These are phyloP conservation scores for Macrotrachela quadricornifera DNA, from an alignment of 1,140 invertebrate species.

Conservation along the genomic window DNA sequence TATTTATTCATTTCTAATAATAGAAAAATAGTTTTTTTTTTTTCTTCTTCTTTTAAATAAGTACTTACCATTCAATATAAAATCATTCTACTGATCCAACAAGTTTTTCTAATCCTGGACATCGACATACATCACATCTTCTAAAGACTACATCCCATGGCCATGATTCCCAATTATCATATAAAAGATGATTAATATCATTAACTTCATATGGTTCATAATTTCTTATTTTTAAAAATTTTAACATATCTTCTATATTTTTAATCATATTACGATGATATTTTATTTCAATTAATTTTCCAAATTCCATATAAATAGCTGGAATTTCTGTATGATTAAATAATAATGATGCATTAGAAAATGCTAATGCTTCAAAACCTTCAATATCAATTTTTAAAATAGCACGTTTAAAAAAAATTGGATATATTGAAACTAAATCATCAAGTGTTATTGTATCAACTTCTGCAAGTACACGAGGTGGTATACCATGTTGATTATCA, in stretches of 20 bases:
- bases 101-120: neutral
- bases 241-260: neutral
- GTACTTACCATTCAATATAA: too few relatives aligned
- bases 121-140: neutral
- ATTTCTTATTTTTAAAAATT: neutral
- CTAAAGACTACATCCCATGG: slow-evolving; percentile 8
- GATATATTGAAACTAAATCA: neutral
- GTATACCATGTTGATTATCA: neutral
- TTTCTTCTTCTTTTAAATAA: too few relatives aligned
- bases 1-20: too few relatives aligned
- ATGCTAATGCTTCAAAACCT: neutral
- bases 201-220: slow-evolving; percentile 8
- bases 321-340: neutral
- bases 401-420: neutral
- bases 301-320: slow-evolving; percentile 3
- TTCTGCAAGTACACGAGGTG: too few relatives aligned
- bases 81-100: too few relatives aligned
- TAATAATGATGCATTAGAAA: neutral
- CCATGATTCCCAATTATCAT: slow-evolving; percentile 3
- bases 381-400: slow-evolving; percentile 7
- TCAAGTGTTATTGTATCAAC: too few relatives aligned
- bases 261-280: neutral
- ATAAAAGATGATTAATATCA: neutral
- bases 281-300: slow-evolving; percentile 1
- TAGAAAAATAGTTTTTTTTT: too few relatives aligned